A percentile compares a stretch with the other conserved stretches of the same genome.
Conservation (phyloP, 2,113 vertebrate species). For the Anarrhichthys ocellatus region DNA sequence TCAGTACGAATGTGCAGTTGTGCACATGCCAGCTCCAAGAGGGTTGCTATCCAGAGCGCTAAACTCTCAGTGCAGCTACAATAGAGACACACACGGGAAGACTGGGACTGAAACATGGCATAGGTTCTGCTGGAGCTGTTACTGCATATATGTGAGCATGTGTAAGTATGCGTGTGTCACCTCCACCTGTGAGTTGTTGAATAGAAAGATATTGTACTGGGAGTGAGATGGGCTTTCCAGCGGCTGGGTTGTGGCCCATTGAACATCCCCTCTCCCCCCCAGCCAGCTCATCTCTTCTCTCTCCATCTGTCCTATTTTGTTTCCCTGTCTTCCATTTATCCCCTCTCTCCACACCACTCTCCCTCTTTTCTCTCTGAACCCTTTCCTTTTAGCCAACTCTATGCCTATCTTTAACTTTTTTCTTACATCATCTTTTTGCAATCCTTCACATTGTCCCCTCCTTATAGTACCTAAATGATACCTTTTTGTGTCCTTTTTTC, state of each 20-base stretch:
- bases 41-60: slow-evolving; percentile 30
- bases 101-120: slow-evolving; percentile 13
- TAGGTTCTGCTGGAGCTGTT: slow-evolving; percentile 9
- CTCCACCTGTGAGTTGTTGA: slow-evolving; percentile 61
- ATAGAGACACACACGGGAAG: slow-evolving; percentile 3
- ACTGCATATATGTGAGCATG: slow-evolving; percentile 5
- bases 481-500: neutral
- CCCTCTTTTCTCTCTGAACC: slow-evolving; percentile 12
- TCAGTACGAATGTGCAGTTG: neutral
- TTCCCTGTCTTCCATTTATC: slow-evolving; percentile 23
- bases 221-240: slow-evolving; percentile 48
- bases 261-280: slow-evolving; percentile 41
- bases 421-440: neutral
- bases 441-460: slow-evolving; percentile 8
- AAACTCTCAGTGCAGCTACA: slow-evolving; percentile 19
- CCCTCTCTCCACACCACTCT: neutral
- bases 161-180: slow-evolving; percentile 28
- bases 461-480: neutral
- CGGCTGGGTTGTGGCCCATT: slow-evolving; percentile 58
- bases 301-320: slow-evolving; percentile 48
- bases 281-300: slow-evolving; percentile 50
- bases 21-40: slow-evolving; percentile 12
- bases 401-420: neutral
- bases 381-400: slow-evolving; percentile 10
- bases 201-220: slow-evolving; percentile 61